A percentile compares a stretch with the other conserved stretches of the same genome.
phyloP scores from a whole-genome alignment of 2,888 invertebrate species.

The Eupithecia subumbrata region DNA sequence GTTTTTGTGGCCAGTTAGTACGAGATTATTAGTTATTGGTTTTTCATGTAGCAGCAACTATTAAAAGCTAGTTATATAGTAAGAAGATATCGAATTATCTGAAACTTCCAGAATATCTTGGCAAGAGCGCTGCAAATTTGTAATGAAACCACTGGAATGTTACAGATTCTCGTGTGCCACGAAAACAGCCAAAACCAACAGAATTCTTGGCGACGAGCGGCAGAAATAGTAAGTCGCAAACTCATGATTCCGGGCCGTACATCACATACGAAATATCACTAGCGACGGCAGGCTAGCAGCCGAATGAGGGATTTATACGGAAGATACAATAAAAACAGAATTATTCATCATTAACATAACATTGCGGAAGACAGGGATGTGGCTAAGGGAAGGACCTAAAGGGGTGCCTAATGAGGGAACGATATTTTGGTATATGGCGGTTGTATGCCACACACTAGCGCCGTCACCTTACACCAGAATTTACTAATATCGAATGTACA shows the following conservation, averaged over 20 bases:
- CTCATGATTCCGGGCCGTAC: constrained; percentile 32
- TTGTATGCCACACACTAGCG: too few relatives aligned
- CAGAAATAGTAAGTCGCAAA: constrained; percentile 32
- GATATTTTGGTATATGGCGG: too few relatives aligned
- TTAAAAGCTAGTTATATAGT: not conserved
- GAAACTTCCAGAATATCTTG: not conserved
- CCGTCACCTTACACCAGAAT: too few relatives aligned
- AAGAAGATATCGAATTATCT: not conserved
- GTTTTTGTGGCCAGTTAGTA: too few relatives aligned
- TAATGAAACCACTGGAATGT: not conserved
- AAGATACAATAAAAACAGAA: constrained; percentile 37
- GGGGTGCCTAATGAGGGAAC: too few relatives aligned
- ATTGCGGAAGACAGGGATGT: constrained; percentile 18
- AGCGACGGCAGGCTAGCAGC: constrained; percentile 15
- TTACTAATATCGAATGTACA: too few relatives aligned
- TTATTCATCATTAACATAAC: constrained; percentile 40
- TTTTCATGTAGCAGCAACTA: not conserved
- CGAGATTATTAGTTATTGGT: not conserved
- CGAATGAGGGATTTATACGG: constrained; percentile 34
- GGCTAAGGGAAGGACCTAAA: not conserved
- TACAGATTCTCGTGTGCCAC: constrained; percentile 4
- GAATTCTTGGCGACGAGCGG: constrained; percentile 24
- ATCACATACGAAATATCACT: constrained; percentile 30
- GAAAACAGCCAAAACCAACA: constrained; percentile 6
- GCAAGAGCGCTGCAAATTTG: not conserved